Evolutionary conservation across 2,888 invertebrate species (phyloP).

Genomic region (Clitarchus hookeri): DNA sequence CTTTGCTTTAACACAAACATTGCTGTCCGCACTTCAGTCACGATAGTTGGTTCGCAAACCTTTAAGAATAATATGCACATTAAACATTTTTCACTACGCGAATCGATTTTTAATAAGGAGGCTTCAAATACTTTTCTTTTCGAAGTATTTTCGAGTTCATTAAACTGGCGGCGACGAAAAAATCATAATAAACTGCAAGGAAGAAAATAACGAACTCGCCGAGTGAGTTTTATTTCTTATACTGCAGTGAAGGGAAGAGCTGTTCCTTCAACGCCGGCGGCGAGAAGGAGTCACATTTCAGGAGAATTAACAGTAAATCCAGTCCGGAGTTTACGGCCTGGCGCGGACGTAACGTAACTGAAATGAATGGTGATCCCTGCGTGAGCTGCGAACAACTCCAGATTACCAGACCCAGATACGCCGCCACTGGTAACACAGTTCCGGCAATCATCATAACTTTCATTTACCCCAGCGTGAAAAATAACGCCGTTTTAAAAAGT

Average conservation of each 20-base stretch:
- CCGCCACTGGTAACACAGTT: background rate
- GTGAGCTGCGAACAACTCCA: background rate
- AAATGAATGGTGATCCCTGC: background rate
- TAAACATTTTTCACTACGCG: too few relatives aligned
- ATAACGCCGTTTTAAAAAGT: too few relatives aligned
- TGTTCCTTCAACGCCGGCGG: background rate
- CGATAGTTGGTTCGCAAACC: too few relatives aligned
- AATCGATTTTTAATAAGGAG: too few relatives aligned
- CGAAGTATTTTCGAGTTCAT: background rate
- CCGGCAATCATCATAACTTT: background rate
- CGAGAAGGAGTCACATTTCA: background rate
- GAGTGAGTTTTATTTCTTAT: background rate
- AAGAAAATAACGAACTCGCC: background rate
- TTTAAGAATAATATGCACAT: too few relatives aligned
- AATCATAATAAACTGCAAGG: background rate
- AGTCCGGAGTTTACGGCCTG: background rate
- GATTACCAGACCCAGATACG: background rate
- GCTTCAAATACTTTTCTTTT: too few relatives aligned
- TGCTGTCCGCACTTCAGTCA: too few relatives aligned
- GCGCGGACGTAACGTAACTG: background rate
- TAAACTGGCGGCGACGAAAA: background rate
- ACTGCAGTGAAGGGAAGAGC: background rate
- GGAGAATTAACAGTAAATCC: background rate
- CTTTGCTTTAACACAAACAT: too few relatives aligned
- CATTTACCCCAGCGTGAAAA: background rate